phyloP scores from a whole-genome alignment of 1,140 invertebrate species.

The Psix sp. region DNA sequence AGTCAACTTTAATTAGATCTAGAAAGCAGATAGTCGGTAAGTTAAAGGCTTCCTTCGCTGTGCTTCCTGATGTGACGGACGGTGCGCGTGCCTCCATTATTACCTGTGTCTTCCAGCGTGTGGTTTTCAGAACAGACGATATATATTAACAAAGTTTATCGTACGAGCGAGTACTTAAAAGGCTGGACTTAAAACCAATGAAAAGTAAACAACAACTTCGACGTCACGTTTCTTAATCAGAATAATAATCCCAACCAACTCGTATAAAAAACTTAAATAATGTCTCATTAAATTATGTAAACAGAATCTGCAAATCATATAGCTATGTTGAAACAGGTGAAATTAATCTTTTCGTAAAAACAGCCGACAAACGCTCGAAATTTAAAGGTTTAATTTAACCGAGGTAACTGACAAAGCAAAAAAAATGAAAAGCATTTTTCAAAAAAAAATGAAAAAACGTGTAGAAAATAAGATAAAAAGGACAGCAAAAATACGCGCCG shows the following conservation, averaged over 20 bases:
- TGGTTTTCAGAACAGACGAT: neutral
- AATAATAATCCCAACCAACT: no score
- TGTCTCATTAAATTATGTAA: no score
- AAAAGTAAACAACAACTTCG: no score
- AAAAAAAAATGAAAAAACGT: neutral
- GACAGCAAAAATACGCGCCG: conserved; percentile 18
- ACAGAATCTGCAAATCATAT: no score
- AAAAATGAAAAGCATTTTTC: conserved; percentile 3
- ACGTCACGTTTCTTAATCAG: no score
- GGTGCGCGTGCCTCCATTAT: neutral
- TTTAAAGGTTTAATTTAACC: no score
- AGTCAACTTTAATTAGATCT: conserved; percentile 14
- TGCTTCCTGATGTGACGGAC: no score
- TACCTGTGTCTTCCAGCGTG: neutral
- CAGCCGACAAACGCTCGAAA: no score
- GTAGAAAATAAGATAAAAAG: neutral
- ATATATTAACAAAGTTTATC: conserved; percentile 19
- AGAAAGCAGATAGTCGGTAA: conserved; percentile 1
- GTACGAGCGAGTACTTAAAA: conserved; percentile 11
- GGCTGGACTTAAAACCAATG: conserved; percentile 7
- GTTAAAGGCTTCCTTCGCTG: neutral
- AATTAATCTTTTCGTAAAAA: no score
- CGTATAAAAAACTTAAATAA: no score
- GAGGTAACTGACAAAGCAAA: no score
- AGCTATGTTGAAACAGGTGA: no score